phyloP scores from a whole-genome alignment of 2,113 vertebrate species.

The Aptenodytes patagonicus region DNA sequence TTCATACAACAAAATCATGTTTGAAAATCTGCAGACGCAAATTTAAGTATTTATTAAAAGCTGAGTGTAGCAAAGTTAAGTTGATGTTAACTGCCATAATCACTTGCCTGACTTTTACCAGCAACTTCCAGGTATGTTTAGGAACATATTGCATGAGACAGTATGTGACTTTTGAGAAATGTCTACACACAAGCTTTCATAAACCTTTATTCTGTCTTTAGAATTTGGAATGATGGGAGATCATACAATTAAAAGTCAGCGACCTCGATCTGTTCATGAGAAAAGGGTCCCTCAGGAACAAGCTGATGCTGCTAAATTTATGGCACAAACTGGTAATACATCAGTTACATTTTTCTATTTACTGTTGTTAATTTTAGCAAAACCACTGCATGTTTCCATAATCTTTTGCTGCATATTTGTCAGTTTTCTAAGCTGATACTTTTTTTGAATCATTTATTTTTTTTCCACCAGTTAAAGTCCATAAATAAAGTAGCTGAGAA shows the following conservation, averaged over 20 bases:
- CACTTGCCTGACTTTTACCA: slow-evolving; percentile 59
- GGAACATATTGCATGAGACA: slow-evolving; percentile 84
- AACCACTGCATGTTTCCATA: slow-evolving; percentile 98
- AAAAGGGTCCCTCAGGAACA: slow-evolving; percentile 99
- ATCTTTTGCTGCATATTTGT: slow-evolving; percentile 93
- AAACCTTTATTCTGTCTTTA: slow-evolving; percentile 99
- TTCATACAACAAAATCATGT: slow-evolving; percentile 53
- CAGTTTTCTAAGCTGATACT: slow-evolving; percentile 86
- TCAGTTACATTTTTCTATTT: slow-evolving; percentile 98
- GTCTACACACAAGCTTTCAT: slow-evolving; percentile 94
- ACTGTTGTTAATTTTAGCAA: slow-evolving; percentile 98
- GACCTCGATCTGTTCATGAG: slow-evolving; percentile 99
- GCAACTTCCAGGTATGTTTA: slow-evolving; percentile 67
- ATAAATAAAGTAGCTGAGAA: slow-evolving; percentile 85
- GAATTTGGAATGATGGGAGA: slow-evolving; percentile 99
- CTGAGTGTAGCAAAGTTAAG: slow-evolving; percentile 60
- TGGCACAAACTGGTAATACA: slow-evolving; percentile 99
- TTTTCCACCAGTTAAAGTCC: slow-evolving; percentile 84
- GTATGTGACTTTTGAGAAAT: slow-evolving; percentile 83
- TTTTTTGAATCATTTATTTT: slow-evolving; percentile 82
- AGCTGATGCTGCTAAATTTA: slow-evolving; percentile 99
- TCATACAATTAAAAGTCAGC: slow-evolving; percentile 99
- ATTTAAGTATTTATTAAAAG: slow-evolving; percentile 55
- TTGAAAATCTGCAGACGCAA: slow-evolving; percentile 52
- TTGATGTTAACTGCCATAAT: slow-evolving; percentile 60